These are phyloP conservation scores for Cydia amplana DNA, from an alignment of 1,140 invertebrate species.

Conservation along the genomic window DNA sequence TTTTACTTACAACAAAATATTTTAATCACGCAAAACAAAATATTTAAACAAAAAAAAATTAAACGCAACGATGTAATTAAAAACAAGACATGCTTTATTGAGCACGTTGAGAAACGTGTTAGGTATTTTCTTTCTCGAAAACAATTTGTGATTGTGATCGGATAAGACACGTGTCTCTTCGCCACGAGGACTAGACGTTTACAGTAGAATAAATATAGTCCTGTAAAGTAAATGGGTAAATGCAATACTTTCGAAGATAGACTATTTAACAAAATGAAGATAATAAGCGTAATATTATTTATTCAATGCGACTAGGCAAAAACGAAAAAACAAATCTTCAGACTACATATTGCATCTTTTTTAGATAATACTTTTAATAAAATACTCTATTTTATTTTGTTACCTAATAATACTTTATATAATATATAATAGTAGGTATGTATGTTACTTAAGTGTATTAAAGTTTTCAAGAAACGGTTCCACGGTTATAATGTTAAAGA, in stretches of 20 bases:
- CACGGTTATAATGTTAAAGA: no score
- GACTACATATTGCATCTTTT: no score
- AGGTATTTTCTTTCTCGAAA: neutral
- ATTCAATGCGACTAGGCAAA: no score
- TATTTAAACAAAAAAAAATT: neutral
- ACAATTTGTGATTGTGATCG: conserved; percentile 3
- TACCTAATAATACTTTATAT: no score
- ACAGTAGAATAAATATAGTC: neutral
- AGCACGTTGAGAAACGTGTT: neutral
- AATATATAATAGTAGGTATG: no score
- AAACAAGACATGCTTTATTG: neutral
- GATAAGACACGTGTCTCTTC: conserved; percentile 2
- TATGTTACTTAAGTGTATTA: no score
- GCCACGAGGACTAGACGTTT: neutral
- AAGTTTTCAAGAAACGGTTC: no score
- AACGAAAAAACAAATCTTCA: no score
- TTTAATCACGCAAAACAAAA: neutral
- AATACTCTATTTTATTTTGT: no score
- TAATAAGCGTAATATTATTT: no score
- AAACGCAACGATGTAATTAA: neutral
- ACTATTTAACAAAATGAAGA: neutral
- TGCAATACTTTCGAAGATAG: neutral
- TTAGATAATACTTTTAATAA: no score
- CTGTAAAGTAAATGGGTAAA: neutral
- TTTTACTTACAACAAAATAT: neutral